Base-by-base conservation (phyloP, 2,113 vertebrate species). In the Euleptes europaea region DNA sequence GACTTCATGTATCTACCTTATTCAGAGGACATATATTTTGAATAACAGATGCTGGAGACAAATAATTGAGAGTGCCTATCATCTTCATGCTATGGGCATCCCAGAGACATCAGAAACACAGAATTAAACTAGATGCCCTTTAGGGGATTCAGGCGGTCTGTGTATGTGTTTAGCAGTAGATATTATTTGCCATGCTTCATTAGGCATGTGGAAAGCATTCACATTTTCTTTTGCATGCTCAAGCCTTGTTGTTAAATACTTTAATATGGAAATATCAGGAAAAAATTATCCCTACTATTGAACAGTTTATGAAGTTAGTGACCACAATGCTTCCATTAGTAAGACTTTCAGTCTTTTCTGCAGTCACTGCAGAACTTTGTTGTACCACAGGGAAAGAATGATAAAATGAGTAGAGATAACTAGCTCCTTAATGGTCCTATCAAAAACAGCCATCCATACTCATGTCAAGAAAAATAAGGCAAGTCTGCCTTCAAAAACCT, bases 291-390 rank as follows among this genome's bases (percentile, higher is more conserved):
- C 40, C 49, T 71, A 75, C 42, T 87, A n/a, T 83, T 90, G 0
- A 0, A 47, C 78, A 88, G 33, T 89, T 83, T 93, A 69, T 47
- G 57, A 75, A 75, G 86, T 93, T 89, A 88, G 72, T 90, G 75
- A 83, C 88, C 67, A 33, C 86, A 91, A 85, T 88, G 40, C 81
- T 86, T 92, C 89, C 87, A 88, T 94, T 92, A 93, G 85, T 82
- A 88, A 83, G 44, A 85, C 85, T 76, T 84, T 15, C 91, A 82
- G 14, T 35, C 57, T 87, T 84, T 78, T 83, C n/a, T 86, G 10
- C 47, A 78, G 74, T 88, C 69, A 67, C 74, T 74, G 60, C 60
- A 85, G 82, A 91, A 84, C 90, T 94, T 92, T 63, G 84, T 92
- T 92, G 88, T 12, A 21, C 82, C 86, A 31, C 81, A 82, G 74